Evolutionary conservation across 2,797 vertebrate genomes (phyloP).

Genomic region (Tokudaia tokunoshimensis): DNA sequence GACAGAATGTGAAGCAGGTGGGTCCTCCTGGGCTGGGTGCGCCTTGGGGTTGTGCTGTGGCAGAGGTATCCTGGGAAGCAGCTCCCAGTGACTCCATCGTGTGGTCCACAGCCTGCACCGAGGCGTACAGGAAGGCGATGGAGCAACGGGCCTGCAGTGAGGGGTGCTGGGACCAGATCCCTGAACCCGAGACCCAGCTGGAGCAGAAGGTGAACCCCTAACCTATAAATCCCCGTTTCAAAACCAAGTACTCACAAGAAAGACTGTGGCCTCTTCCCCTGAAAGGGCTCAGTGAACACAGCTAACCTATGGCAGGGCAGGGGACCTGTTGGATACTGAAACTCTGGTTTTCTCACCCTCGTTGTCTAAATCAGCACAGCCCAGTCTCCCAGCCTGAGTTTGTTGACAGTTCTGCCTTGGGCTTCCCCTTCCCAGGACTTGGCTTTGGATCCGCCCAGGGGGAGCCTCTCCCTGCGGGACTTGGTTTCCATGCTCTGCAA

Average conservation of each 20-base stretch:
- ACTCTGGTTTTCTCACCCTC: neutral
- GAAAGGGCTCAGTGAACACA: neutral
- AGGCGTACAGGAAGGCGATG: constrained; percentile 93
- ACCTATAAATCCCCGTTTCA: neutral
- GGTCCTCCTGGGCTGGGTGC: neutral
- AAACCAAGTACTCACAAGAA: neutral
- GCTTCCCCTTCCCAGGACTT: constrained; percentile 65
- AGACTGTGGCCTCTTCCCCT: neutral
- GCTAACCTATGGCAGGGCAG: neutral
- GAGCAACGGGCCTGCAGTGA: constrained; percentile 95
- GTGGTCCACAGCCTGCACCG: constrained; percentile 92
- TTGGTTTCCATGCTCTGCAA: constrained; percentile 96
- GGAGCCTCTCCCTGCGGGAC: constrained; percentile 86
- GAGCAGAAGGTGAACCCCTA: constrained; percentile 71
- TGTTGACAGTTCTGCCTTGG: constrained; percentile 35
- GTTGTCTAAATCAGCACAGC: neutral
- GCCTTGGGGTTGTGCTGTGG: neutral
- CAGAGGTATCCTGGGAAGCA: neutral
- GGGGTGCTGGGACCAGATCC: constrained; percentile 94
- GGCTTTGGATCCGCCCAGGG: constrained; percentile 57
- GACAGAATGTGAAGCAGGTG: constrained; percentile 97
- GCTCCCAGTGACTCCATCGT: accelerated
- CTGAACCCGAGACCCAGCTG: constrained; percentile 60
- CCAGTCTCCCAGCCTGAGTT: neutral
- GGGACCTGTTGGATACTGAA: neutral